Evolutionary conservation across 2,113 vertebrate species (phyloP), one percentile per base, ranked within the genome.

Genomic region (Dinomys branickii): DNA sequence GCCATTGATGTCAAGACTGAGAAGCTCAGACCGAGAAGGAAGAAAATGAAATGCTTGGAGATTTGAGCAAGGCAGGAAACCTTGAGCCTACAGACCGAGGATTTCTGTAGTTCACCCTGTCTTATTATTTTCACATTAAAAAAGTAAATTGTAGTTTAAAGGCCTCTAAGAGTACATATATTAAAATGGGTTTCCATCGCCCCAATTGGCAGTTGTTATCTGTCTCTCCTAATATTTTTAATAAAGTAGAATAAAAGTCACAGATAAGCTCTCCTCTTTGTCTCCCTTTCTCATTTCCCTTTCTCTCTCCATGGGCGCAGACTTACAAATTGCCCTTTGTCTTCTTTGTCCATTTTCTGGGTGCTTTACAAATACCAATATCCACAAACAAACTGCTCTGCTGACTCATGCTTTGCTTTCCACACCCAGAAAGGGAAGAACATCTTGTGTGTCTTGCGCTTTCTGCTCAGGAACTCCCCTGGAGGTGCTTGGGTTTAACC

Each of bases 361-460:
- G 30, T 83, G 19, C 82, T 90, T 90, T 30, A 58, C 3, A 38
- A 73, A 73, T 47, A 52, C 17, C 47, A 13, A 5, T 52, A 59
- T 26, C 47, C 24, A 94, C 1, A 7, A 54, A 54, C 54, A 77
- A 80, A 33, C 9, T 13, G 4, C 47, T 17, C 19, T 10, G 19
- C 59, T 47, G 30, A 41, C 63, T 85, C 71, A 52, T 1, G 30
- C n/a, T 54, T 85, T 16, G 13, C 5, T n/a, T 33, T 28, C 47
- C 17, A 0, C 30, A 19, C 22, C 20, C 19, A 12, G 33, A 59
- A 22, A 30, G 61, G 67, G 44, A 71, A 67, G 4, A 7, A 78
- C 33, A 0, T 19, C 14, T 4, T 0, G 0, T 50, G 22, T 14
- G 56, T 5, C 26, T 35, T 71, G 11, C 24, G 24, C 33, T 33